Percentiles rank a stretch among this genome's conserved stretches.
phyloP scores from a whole-genome alignment of 2,797 vertebrate genomes.

The Heliangelus exortis region DNA sequence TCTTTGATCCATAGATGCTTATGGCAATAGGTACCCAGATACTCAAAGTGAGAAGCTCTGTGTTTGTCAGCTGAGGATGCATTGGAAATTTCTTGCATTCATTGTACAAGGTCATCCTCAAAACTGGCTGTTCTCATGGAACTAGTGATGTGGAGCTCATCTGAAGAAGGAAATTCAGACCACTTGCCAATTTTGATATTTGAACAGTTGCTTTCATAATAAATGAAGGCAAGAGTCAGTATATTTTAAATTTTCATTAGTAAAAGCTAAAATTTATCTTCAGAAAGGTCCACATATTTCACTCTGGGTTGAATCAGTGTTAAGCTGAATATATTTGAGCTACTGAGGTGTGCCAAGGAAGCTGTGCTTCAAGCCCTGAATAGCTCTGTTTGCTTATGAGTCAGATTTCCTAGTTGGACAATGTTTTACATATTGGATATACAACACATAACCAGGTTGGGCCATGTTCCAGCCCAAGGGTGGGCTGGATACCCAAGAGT shows the following conservation, averaged over 20 bases:
- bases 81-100: neutral
- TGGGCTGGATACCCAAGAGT: too few relatives aligned
- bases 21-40: rapidly evolving
- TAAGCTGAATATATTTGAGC: neutral
- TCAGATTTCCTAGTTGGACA: neutral
- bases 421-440: neutral
- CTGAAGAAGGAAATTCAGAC: neutral
- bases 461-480: neutral
- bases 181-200: neutral
- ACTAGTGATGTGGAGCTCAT: neutral
- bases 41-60: neutral
- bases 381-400: neutral
- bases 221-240: neutral
- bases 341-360: neutral
- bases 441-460: neutral
- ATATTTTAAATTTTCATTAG: neutral
- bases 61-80: neutral
- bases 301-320: neutral
- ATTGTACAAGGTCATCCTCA: neutral
- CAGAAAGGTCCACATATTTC: neutral
- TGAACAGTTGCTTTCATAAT: neutral
- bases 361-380: neutral
- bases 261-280: neutral
- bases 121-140: neutral
- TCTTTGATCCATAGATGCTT: neutral